Evolutionary conservation across 92 coral and sea anemone species (phyloP), one percentile per base, ranked within the genome.

Genomic region (Porites cylindrica): DNA sequence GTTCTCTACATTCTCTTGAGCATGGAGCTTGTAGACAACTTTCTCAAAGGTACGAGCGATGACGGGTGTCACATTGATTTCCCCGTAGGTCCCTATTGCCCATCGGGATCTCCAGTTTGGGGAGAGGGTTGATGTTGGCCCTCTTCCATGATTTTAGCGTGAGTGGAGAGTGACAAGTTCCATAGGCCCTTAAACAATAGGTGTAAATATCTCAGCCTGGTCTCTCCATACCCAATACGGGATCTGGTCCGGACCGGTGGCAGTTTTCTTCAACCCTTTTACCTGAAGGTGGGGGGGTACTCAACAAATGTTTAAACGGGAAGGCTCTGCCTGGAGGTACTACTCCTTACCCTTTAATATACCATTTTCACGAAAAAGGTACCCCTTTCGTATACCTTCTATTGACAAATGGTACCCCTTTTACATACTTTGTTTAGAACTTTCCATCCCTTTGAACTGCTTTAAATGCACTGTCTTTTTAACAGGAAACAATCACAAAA

Each of bases 191-290:
- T 66, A 21, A 66, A 1, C 56, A 11, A 85, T 29, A 1, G 89
- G 77, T 11, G 78, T 71, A 59, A 67, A 64, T 1, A 77, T 10
- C 51, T 77, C 78, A 6, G 67, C 82, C 24, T 26, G 56, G 76
- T 78, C 90, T 18, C 67, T 86, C 85, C 85, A 86, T 23, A 86
- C 78, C 90, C 90, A 86, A 56, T 86, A 86, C 11, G 85, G 85
- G 11, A 86, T 67, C 60, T 64, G 29, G 20, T 86, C 90, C 54
- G 90, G 86, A 6, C 85, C 90, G 13, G 84, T 86, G 29, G 90
- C 90, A 12, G 90, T 86, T 78, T 77, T 62, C 54, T 77, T 86
- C 50, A 86, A 26, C 20, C 19, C 38, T 26, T 62, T 52, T 51
- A 26, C 29, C 29, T 1, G 29, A 1, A 1, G 29, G 2, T 1